These are phyloP conservation scores for Trichonephila clavata DNA, from an alignment of 1,140 invertebrate genomes.

Conservation along the genomic window DNA sequence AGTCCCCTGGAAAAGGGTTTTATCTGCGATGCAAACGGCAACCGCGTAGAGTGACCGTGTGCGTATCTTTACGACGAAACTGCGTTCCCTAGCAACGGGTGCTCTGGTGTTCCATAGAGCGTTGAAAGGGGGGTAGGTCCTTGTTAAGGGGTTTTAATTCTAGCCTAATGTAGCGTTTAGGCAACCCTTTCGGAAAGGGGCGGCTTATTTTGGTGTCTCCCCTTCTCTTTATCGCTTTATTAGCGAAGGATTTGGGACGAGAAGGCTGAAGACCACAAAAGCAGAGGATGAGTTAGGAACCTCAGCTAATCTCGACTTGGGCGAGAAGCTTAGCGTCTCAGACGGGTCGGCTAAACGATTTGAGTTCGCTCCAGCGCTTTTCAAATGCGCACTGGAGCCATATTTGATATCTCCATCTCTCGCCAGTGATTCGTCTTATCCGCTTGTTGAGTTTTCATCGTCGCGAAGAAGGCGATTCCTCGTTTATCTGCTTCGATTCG, in stretches of 20 bases:
- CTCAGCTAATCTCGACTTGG: constrained; percentile 22
- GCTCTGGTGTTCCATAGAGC: not conserved
- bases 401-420: constrained; percentile 2
- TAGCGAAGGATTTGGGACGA: constrained; percentile 21
- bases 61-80: constrained; percentile 39
- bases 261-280: constrained; percentile 1
- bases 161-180: constrained; percentile 64
- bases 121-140: constrained; percentile 31
- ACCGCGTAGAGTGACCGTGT: constrained; percentile 28
- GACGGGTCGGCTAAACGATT: constrained; percentile 5
- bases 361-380: not conserved
- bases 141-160: constrained; percentile 68
- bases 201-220: constrained; percentile 11
- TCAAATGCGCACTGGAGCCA: not conserved
- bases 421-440: not conserved
- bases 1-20: constrained; percentile 51
- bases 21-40: constrained; percentile 64
- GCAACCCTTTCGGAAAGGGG: constrained; percentile 7
- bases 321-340: constrained; percentile 16
- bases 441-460: not conserved
- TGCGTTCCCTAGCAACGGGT: constrained; percentile 60
- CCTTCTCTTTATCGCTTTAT: constrained; percentile 38
- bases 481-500: no score
- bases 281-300: not conserved
- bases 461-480: no score